Evolutionary conservation across 2,888 invertebrate genomes (phyloP).

Genomic region (Uloborus plumipes): DNA sequence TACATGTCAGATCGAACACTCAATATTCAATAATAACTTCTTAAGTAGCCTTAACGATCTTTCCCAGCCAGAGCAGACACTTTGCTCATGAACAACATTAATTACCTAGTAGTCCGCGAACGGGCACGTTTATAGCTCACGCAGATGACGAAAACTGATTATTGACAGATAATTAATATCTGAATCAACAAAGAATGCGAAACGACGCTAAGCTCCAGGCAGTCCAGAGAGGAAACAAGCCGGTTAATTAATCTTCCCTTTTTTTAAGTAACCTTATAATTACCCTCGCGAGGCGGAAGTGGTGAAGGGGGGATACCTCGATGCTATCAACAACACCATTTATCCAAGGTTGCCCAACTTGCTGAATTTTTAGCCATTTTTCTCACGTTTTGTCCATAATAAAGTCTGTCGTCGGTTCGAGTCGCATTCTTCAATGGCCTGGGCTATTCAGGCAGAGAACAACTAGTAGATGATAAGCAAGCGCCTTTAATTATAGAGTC

Average conservation of each 20-base stretch:
- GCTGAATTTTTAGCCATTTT: conserved; percentile 26
- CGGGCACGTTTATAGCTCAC: no score
- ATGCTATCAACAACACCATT: neutral
- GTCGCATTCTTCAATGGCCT: conserved; percentile 23
- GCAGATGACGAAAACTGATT: no score
- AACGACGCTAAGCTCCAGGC: no score
- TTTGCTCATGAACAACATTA: no score
- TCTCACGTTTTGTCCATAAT: conserved; percentile 43
- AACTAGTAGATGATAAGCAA: conserved; percentile 35
- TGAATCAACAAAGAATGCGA: no score
- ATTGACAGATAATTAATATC: no score
- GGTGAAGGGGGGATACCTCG: neutral
- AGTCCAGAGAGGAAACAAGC: conserved; percentile 5
- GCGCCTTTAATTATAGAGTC: conserved; percentile 31
- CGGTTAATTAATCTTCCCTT: conserved; percentile 34
- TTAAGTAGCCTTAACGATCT: no score
- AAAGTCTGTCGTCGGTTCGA: neutral
- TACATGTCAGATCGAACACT: no score
- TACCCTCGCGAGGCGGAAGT: conserved; percentile 22
- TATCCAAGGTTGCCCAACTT: neutral
- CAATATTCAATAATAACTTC: no score
- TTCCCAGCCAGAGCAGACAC: no score
- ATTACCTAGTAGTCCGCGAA: no score
- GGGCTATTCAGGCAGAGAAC: neutral
- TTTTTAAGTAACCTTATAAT: conserved; percentile 24